phyloP scores from a whole-genome alignment of 35 echinoderm and acorn worm species.

The Amphiura filiformis region DNA sequence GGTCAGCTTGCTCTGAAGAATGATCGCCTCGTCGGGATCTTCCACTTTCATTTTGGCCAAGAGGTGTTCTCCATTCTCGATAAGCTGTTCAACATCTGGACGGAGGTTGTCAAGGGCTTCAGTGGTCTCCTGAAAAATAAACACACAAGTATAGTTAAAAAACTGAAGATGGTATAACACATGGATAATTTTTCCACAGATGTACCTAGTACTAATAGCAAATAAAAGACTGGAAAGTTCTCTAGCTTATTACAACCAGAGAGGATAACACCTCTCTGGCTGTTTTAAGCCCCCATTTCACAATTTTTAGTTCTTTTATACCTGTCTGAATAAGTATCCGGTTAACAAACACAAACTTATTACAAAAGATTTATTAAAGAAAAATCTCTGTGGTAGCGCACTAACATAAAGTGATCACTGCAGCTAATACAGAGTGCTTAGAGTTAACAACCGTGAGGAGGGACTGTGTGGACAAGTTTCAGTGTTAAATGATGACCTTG shows the following conservation, averaged over 20 bases:
- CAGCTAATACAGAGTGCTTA: too few relatives aligned
- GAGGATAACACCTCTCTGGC: too few relatives aligned
- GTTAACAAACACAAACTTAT: too few relatives aligned
- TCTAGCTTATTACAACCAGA: neutral
- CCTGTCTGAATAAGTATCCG: too few relatives aligned
- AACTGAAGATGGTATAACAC: neutral
- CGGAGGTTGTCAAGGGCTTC: constrained; percentile 76
- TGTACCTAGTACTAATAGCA: too few relatives aligned
- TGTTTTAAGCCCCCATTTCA: too few relatives aligned
- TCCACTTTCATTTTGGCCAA: constrained; percentile 38
- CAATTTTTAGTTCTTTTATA: neutral
- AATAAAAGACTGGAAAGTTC: neutral
- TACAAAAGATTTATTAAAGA: too few relatives aligned
- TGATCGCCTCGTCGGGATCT: constrained; percentile 51
- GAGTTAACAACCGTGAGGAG: too few relatives aligned
- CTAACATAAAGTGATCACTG: too few relatives aligned
- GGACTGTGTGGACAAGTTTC: too few relatives aligned
- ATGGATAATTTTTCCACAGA: neutral
- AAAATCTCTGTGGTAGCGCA: too few relatives aligned
- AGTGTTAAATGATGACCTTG: too few relatives aligned
- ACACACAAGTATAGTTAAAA: constrained; percentile 13
- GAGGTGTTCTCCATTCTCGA: constrained; percentile 70
- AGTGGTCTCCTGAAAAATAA: constrained; percentile 66
- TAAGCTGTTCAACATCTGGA: constrained; percentile 83
- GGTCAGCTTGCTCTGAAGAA: constrained; percentile 60